Conservation (phyloP, 2,888 invertebrate genomes). For the Acrocyrtus sp. region DNA sequence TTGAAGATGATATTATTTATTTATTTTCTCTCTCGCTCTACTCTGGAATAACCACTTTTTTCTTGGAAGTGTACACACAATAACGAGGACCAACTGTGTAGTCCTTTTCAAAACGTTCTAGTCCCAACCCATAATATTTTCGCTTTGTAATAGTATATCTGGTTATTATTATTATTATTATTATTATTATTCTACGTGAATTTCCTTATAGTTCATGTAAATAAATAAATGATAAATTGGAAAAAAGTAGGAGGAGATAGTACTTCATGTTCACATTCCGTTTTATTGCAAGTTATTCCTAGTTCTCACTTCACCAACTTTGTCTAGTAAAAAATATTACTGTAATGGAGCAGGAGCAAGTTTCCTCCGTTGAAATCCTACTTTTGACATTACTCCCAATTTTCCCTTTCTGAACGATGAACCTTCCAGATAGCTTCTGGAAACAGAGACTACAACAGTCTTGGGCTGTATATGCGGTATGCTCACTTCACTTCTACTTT, state of each 20-base stretch:
- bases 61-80: too few relatives aligned
- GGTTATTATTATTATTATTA: too few relatives aligned
- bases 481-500: not conserved
- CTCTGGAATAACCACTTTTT: too few relatives aligned
- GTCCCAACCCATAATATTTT: too few relatives aligned
- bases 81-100: too few relatives aligned
- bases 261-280: not conserved
- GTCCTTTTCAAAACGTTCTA: too few relatives aligned
- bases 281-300: not conserved
- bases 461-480: not conserved
- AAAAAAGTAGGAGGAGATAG: not conserved
- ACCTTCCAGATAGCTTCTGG: not conserved
- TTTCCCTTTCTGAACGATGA: not conserved
- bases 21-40: too few relatives aligned
- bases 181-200: too few relatives aligned
- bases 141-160: too few relatives aligned
- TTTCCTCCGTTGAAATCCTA: not conserved
- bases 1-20: not conserved
- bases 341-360: too few relatives aligned
- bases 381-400: not conserved
- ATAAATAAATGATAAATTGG: not conserved
- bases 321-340: too few relatives aligned
- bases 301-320: not conserved
- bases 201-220: not conserved
- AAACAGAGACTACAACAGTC: too few relatives aligned